phyloP scores from a whole-genome alignment of 2,888 invertebrate species.

The Eupithecia vulgata region DNA sequence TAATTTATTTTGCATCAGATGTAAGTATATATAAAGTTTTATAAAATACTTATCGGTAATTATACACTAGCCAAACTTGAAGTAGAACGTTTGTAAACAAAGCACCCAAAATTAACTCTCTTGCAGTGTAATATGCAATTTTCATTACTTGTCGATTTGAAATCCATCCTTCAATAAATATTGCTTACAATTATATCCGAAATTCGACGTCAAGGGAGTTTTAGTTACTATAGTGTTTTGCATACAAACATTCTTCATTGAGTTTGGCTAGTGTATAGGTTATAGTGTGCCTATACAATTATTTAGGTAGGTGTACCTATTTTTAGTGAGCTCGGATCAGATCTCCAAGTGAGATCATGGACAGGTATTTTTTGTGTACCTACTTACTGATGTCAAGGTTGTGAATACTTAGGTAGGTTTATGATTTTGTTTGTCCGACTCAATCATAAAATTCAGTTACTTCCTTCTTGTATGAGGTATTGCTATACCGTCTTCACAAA shows the following conservation, averaged over 20 bases:
- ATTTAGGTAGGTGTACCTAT: not conserved
- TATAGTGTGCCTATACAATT: not conserved
- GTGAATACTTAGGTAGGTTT: not conserved
- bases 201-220: no score
- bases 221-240: no score
- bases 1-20: not conserved
- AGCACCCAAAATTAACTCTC: no score
- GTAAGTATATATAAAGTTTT: not conserved
- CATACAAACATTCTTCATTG: no score
- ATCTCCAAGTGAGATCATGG: constrained; percentile 9
- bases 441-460: not conserved
- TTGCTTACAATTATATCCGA: no score
- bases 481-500: no score
- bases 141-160: no score
- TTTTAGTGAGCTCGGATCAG: not conserved
- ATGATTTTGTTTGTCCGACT: not conserved
- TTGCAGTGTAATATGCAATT: no score
- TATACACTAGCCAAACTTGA: no score
- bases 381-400: not conserved
- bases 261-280: no score
- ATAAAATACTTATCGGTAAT: not conserved
- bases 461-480: not conserved
- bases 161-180: no score
- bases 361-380: constrained; percentile 1
- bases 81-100: no score